Evolutionary conservation across 37 sponge, comb jelly and placozoan genomes (phyloP).

Genomic region (Aplysina aerophoba): DNA sequence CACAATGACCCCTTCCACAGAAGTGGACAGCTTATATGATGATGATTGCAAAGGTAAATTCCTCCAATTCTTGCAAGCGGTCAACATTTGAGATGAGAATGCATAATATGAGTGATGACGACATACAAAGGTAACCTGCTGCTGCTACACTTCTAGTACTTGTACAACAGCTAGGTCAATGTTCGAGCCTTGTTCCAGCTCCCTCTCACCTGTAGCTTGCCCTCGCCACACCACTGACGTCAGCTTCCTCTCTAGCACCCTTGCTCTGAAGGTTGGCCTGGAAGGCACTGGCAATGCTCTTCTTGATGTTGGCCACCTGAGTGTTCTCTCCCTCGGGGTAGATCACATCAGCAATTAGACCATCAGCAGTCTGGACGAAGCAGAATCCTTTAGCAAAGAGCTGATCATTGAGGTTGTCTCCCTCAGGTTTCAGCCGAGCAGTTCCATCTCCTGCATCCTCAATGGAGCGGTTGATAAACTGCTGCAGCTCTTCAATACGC

Average conservation of each 20-base stretch:
- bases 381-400: conserved; percentile 31
- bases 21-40: too few species aligned
- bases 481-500: neutral
- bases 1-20: neutral
- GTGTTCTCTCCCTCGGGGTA: conserved; percentile 28
- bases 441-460: conserved; percentile 13
- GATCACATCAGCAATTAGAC: conserved; percentile 39
- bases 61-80: too few species aligned
- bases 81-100: too few species aligned
- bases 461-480: neutral
- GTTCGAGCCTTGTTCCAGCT: too few species aligned
- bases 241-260: neutral
- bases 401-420: neutral
- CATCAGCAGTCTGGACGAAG: conserved; percentile 49
- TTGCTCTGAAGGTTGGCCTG: conserved; percentile 51
- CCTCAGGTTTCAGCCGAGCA: neutral
- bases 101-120: too few species aligned
- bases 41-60: too few species aligned
- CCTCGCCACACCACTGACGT: neutral
- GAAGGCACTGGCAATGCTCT: conserved; percentile 56
- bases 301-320: conserved; percentile 57
- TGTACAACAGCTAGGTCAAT: too few species aligned
- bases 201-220: neutral
- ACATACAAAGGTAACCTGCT: too few species aligned
- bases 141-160: too few species aligned